Evolutionary conservation across 2,113 vertebrate genomes (phyloP).

Genomic region (Penelope pileata): DNA sequence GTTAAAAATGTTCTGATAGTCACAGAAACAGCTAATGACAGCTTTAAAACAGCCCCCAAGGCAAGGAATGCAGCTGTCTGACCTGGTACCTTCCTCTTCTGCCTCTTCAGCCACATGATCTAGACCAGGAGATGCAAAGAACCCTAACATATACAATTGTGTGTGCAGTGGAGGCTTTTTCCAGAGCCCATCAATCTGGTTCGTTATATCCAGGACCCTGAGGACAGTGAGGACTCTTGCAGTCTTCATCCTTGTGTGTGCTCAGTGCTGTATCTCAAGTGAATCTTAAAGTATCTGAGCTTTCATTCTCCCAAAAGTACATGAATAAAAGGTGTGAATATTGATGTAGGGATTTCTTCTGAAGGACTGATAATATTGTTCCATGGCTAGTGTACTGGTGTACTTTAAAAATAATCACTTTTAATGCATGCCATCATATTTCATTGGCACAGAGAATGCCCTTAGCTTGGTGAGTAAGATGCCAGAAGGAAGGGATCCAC

Average conservation of each 20-base stretch:
- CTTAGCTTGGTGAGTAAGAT: neutral
- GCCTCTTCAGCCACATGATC: neutral
- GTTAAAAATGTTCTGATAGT: neutral
- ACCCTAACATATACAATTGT: neutral
- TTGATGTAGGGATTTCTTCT: neutral
- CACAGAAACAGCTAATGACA: neutral
- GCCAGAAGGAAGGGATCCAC: neutral
- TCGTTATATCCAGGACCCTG: neutral
- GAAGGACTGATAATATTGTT: neutral
- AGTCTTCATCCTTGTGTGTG: neutral
- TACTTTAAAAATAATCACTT: neutral
- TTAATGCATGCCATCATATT: neutral
- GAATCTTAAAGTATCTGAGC: neutral
- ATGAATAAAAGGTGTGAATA: neutral
- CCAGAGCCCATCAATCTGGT: neutral
- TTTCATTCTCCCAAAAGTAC: neutral
- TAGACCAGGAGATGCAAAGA: neutral
- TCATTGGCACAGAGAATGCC: neutral
- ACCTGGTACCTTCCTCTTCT: neutral
- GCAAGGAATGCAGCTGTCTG: neutral
- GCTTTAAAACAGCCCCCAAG: neutral
- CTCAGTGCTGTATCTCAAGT: neutral
- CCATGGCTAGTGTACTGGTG: neutral
- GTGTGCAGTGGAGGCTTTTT: neutral
- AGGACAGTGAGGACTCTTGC: neutral